Evolutionary conservation across 2,797 vertebrate species (phyloP), one percentile per base, ranked within the genome.

Genomic region (Austrolebias charrua): DNA sequence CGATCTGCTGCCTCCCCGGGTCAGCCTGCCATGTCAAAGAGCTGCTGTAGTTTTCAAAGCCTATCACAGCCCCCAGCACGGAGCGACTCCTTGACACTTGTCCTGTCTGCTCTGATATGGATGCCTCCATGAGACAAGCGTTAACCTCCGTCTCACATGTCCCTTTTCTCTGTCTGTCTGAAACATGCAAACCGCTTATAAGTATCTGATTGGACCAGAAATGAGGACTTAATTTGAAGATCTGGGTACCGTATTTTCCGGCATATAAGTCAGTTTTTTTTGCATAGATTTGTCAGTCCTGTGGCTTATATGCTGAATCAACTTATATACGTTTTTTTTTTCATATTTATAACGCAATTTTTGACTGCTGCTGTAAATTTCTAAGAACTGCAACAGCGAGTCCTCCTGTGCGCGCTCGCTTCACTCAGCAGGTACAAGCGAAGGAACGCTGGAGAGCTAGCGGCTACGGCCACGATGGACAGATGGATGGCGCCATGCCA

Each of bases 1-100:
- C 52, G 49, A 61, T 75, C 54, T 54, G 64, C 57, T 66, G 50
- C 57, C 69, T 73, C 64, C 28, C 66, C 28, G 52, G 72, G 63
- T 68, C 69, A 78, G 44, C 44, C 70, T 55, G 69, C 48, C 70
- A 58, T 61, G 75, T 80, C 63, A 78, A 70, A 76, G 49, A 43
- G 55, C 45, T 63, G 66, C 70, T 54, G 50, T 79, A 78, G 75
- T 82, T 78, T 47, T 69, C 66, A 18, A 6, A 62, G 50, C 70
- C 71, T 71, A 46, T 85, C 75, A 73, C 69, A 71, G 69, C 55
- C 73, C 45, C 31, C 76, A 75, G 76, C 78, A 33, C 48, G 78
- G 57, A 60, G 66, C 71, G 67, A 65, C 77, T 71, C 74, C 80
- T 66, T 60, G 20, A 51, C 67, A 73, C 29, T 82, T 59, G 48